Evolutionary conservation across 2,888 invertebrate genomes (phyloP).

Genomic region (Leptinotarsa tumamoca): DNA sequence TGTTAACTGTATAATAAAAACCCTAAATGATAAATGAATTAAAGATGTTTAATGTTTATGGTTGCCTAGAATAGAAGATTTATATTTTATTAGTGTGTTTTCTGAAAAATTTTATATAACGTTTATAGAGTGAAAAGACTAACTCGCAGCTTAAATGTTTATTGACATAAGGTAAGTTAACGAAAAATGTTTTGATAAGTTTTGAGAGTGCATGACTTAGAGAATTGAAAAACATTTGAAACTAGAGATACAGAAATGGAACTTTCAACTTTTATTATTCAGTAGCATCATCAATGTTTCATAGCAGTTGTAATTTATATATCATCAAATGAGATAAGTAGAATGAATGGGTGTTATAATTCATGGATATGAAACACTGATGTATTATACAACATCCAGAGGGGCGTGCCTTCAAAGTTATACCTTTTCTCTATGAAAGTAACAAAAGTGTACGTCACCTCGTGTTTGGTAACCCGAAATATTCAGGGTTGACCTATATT

Average conservation of each 20-base stretch:
- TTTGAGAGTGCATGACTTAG: too few relatives aligned
- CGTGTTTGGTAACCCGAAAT: constrained; percentile 1
- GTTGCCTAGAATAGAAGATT: constrained; percentile 43
- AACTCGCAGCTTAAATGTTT: constrained; percentile 27
- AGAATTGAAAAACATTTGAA: too few relatives aligned
- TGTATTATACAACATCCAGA: not conserved
- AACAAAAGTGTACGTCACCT: too few relatives aligned
- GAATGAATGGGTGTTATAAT: too few relatives aligned
- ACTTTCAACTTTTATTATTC: too few relatives aligned
- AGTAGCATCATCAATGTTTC: too few relatives aligned
- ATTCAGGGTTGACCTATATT: constrained; percentile 2
- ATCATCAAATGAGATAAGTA: too few relatives aligned
- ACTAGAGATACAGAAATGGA: too few relatives aligned
- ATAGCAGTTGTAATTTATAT: not conserved
- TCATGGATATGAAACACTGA: too few relatives aligned
- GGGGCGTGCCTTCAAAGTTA: constrained; percentile 3
- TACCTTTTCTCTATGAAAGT: not conserved
- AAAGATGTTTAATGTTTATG: constrained; percentile 41
- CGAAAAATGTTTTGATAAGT: not conserved
- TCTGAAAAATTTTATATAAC: constrained; percentile 43
- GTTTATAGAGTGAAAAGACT: constrained; percentile 43
- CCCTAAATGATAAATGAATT: constrained; percentile 39
- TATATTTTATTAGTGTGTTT: constrained; percentile 51
- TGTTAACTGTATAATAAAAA: constrained; percentile 26
- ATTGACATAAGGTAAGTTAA: constrained; percentile 32